Evolutionary conservation across 2,113 vertebrate species (phyloP), one percentile per base, ranked within the genome.

Genomic region (Corydoras maculifer): DNA sequence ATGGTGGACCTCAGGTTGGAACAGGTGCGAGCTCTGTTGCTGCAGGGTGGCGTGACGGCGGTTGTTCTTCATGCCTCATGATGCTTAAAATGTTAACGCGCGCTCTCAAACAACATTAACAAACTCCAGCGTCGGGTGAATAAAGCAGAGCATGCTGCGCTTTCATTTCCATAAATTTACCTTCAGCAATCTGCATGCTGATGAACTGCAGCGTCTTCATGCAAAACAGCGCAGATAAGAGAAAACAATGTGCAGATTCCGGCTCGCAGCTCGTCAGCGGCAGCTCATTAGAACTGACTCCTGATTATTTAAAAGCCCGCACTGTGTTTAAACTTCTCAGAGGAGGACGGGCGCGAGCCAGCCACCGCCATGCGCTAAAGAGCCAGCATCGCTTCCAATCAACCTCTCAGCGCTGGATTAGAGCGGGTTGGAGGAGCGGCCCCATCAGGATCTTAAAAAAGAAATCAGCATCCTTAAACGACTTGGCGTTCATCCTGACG

Each of bases 181-280:
- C 86, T 85, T 84, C 65, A 77, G 85, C 80, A 84, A 87, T 88
- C 81, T 89, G 84, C 88, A 89, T 86, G 83, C 84, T 85, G 84
- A 89, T 88, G 79, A 86, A 85, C 76, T 82, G 70, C 65, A 51
- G 58, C 80, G 78, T 83, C 83, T 82, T 84, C 81, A 82, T 80
- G 75, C 55, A 78, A 77, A 66, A 68, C 72, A 71, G n/a, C 70
- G 18, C 32, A 72, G 75, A 78, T 75, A 79, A 73, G 63, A 61
- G 31, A 64, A 69, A 69, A 76, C 72, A 43, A 53, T 53, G 70
- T 73, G 76, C 53, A 59, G 53, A 60, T 51, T 58, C 76, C 58
- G 55, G 70, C 49, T 59, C 63, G 73, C 70, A 2, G 62, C 68
- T 70, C 35, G 50, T 61, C 72, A 70, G 70, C 58, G n/a, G 65